Evolutionary conservation across 2,888 invertebrate species (phyloP), one percentile per base, ranked within the genome.

Genomic region (Eulithis prunata): DNA sequence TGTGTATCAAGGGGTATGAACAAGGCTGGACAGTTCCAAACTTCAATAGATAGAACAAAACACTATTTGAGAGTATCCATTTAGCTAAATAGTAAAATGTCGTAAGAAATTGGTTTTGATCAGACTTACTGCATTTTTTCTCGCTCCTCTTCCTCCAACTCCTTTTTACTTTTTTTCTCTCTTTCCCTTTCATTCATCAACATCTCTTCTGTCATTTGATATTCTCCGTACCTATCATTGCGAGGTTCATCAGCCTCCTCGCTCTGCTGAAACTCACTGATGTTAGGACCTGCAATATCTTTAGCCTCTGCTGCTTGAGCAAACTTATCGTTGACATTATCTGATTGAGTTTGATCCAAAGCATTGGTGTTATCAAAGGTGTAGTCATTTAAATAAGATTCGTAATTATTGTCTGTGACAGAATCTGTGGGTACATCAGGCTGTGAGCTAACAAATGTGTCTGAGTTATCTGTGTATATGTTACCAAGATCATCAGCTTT

Each of bases 101-200:
- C 8, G 38, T 38, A 38, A 3, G 8, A 1, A 32, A 32, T 8
- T 41, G 21, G 8, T 47, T 14, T 4, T 49, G 21, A 1, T 47
- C 47, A 47, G 12, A 43, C 96, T 93, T 93, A 98, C 98, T 98
- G 98, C 98, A 99, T 98, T 87, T 97, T 98, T 83, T 98, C 98
- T 68, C 98, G 91, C 84, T 99, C 98, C 81, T 99, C 98, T 84
- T 98, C 98, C 86, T 99, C 98, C 10, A 98, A 83, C 87, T 98
- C 98, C 69, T 95, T 96, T 88, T 96, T 96, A 78, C 95, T 96
- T 87, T 95, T 96, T 60, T 94, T 94, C 79, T 96, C 96, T 78
- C 95, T 95, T 79, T 95, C 95, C 67, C 94, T 94, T 66, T 94
- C 93, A 84, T 85, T 92, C 81, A 92, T 87, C 12, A 89, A 72